Evolutionary conservation across 1,140 invertebrate genomes (phyloP).

Genomic region (Cephus cinctus): DNA sequence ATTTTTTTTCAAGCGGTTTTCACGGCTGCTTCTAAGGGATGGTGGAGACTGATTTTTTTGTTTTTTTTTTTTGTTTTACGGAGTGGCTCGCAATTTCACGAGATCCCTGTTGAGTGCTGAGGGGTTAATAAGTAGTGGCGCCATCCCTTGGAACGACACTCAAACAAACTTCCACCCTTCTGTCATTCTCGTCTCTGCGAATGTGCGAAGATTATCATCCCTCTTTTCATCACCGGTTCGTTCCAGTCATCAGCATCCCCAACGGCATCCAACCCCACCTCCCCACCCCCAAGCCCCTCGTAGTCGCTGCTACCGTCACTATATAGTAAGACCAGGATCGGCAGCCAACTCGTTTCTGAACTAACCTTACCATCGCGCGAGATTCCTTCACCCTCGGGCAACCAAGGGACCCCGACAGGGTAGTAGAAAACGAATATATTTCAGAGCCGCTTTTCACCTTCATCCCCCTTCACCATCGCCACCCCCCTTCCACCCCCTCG

Average conservation of each 20-base stretch:
- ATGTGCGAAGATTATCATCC: not conserved
- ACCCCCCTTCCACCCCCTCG: slow-evolving; percentile 1
- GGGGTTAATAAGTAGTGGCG: too few relatives aligned
- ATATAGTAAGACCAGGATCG: not conserved
- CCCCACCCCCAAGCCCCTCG: not conserved
- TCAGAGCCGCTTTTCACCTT: not conserved
- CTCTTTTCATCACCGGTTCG: not conserved
- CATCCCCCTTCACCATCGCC: slow-evolving; percentile 4
- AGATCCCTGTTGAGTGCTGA: too few relatives aligned
- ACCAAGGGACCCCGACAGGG: too few relatives aligned
- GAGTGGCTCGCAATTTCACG: not conserved
- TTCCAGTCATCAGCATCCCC: too few relatives aligned
- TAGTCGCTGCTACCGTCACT: not conserved
- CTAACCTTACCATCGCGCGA: too few relatives aligned
- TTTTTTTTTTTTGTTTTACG: not conserved
- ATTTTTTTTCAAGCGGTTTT: too few relatives aligned
- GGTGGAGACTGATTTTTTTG: too few relatives aligned
- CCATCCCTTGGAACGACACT: too few relatives aligned
- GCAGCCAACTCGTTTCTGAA: not conserved
- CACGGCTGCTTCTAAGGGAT: too few relatives aligned
- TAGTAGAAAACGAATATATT: not conserved
- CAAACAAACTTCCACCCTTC: too few relatives aligned
- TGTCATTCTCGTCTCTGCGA: too few relatives aligned
- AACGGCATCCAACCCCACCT: not conserved
- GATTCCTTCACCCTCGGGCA: too few relatives aligned